Evolutionary conservation across 2,888 invertebrate genomes (phyloP), one percentile per base, ranked within the genome.

Genomic region (Petrolisthes manimaculis): DNA sequence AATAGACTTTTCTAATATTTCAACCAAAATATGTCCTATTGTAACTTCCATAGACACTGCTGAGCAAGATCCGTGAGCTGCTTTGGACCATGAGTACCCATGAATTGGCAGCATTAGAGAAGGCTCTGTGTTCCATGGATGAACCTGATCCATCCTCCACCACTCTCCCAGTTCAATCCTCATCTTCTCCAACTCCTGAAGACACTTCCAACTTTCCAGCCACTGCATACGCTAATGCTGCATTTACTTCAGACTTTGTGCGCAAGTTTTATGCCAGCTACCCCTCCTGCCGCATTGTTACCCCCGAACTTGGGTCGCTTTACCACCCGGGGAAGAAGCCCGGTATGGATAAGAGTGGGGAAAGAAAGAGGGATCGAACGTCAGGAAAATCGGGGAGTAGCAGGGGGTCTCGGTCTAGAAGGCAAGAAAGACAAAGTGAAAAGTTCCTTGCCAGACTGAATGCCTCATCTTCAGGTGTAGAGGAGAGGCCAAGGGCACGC

Each of bases 41-140:
- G 8, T 67, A 2, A 8, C 6, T 75, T 56, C 53, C 71, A 21
- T 94, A 95, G 93, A 97, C 96, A 67, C 94, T 98, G 78, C 94
- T 98, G 84, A 95, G 96, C 92, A 98, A 98, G 94, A 98, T 98
- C 92, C 95, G 98, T 79, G 97, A 98, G 91, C 94, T 98, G 85
- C 94, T 99, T 90, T 96, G 97, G 95, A 97, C 97, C 5, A 93
- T 99, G 91, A 96, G 96, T 92, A 95, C 96, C 90, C 95, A 95
- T 81, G 99, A 99, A 93, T 94, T 99, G 92, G 95, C 95, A 92
- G 96, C 96, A 91, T 93, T 99, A 89, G 98, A 99, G 93, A 96
- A 97, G 92, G 93, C 98, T 91, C 94, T 99, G 84, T 98, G 98
- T 93, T 97, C 97, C 92, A 96, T 97, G 92, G 98, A 98, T 93